Conservation (phyloP, 2,888 invertebrate genomes). For the Tinea trinotella region DNA sequence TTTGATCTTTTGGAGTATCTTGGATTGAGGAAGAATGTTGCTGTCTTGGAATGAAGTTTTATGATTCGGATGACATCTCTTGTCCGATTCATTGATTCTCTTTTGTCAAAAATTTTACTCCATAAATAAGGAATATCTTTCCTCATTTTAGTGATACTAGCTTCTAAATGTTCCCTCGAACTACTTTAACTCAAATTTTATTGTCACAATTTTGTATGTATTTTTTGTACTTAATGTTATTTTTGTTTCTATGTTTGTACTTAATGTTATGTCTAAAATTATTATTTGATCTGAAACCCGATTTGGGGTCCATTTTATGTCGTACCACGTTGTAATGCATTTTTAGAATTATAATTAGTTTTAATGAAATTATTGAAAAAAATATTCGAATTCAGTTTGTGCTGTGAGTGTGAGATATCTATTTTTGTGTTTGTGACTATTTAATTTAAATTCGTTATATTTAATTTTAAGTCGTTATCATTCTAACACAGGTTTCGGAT, state of each 20-base stretch:
- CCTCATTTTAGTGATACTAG: constrained; percentile 72
- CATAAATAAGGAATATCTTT: constrained; percentile 60
- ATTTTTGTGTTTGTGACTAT: constrained; percentile 57
- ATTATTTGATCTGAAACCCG: constrained; percentile 42
- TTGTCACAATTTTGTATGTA: constrained; percentile 65
- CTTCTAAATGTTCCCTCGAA: constrained; percentile 62
- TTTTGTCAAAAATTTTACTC: constrained; percentile 39
- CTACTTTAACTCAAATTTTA: constrained; percentile 58
- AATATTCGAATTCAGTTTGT: constrained; percentile 55
- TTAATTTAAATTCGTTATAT: constrained; percentile 61
- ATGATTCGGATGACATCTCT: constrained; percentile 65
- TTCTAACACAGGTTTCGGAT: constrained; percentile 29
- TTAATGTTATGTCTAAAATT: constrained; percentile 48
- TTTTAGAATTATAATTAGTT: constrained; percentile 68
- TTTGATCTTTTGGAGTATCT: neutral
- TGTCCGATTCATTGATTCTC: constrained; percentile 55
- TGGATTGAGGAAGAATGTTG: constrained; percentile 26
- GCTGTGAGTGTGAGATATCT: constrained; percentile 64
- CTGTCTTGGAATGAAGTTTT: constrained; percentile 65
- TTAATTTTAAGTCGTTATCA: constrained; percentile 34
- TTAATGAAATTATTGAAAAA: constrained; percentile 39
- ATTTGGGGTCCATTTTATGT: constrained; percentile 40
- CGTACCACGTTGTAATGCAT: constrained; percentile 70
- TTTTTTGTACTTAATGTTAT: constrained; percentile 62
- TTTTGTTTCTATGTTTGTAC: constrained; percentile 66